phyloP scores from a whole-genome alignment of 2,113 vertebrate species.

The Sylvilagus bachmani region DNA sequence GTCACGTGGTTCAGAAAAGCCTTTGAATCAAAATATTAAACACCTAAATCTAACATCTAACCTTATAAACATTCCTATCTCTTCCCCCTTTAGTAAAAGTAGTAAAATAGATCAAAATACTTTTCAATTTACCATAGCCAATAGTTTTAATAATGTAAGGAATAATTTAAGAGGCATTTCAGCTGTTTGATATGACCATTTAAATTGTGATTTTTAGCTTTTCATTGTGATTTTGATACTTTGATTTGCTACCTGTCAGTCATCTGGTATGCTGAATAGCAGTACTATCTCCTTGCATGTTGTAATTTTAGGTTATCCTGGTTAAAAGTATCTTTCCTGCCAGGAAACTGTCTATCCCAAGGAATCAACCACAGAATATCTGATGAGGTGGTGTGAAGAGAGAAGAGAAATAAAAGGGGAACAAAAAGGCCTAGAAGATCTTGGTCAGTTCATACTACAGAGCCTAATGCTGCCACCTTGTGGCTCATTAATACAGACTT shows the following conservation, averaged over 20 bases:
- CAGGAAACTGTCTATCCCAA: conserved; percentile 57
- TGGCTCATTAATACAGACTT: conserved; percentile 10
- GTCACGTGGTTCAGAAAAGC: neutral
- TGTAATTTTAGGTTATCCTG: conserved; percentile 90
- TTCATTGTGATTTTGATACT: conserved; percentile 48
- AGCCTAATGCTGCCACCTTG: conserved; percentile 82
- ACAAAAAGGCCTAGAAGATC: neutral
- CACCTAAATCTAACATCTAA: neutral
- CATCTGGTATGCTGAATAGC: conserved; percentile 84
- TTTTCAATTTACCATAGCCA: neutral
- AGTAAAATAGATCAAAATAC: neutral
- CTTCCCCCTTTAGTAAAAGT: neutral
- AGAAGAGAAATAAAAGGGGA: neutral
- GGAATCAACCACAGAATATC: neutral
- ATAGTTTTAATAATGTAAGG: neutral
- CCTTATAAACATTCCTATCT: neutral
- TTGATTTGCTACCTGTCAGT: conserved; percentile 79
- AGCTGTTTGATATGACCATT: neutral
- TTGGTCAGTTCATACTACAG: neutral
- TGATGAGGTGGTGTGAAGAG: neutral
- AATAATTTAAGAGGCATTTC: neutral
- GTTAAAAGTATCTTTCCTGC: conserved; percentile 84
- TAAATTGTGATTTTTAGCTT: neutral
- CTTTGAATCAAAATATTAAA: neutral
- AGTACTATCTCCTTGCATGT: conserved; percentile 91